Evolutionary conservation across 2,888 invertebrate genomes (phyloP).

Genomic region (Epinotia ramella): DNA sequence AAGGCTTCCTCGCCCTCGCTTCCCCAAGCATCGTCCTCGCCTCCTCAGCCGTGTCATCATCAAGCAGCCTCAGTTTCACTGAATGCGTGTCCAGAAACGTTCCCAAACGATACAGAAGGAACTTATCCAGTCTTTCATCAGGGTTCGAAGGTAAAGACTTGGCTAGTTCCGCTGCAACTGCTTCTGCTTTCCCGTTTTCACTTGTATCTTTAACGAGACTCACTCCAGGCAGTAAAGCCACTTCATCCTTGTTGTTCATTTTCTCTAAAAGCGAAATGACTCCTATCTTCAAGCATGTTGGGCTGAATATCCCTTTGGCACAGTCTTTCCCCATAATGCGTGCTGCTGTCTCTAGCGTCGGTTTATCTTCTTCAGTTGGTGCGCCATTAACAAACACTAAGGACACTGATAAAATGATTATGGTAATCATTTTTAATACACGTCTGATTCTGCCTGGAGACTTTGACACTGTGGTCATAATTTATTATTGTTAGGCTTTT

Average conservation of each 20-base stretch:
- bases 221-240: constrained; percentile 71
- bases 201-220: constrained; percentile 87
- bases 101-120: constrained; percentile 88
- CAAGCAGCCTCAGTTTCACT: constrained; percentile 88
- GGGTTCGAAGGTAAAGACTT: constrained; percentile 89
- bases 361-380: constrained; percentile 56
- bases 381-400: constrained; percentile 55
- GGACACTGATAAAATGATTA: constrained; percentile 54
- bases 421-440: constrained; percentile 62
- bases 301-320: constrained; percentile 62
- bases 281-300: constrained; percentile 66
- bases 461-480: constrained; percentile 59
- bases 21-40: constrained; percentile 78
- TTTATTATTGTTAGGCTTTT: constrained; percentile 63
- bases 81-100: constrained; percentile 89
- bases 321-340: constrained; percentile 63
- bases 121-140: constrained; percentile 89
- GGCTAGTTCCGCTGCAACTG: constrained; percentile 86
- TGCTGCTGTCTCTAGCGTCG: constrained; percentile 53
- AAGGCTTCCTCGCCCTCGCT: constrained; percentile 69
- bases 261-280: constrained; percentile 64
- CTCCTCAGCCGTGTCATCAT: constrained; percentile 84
- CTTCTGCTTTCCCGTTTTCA: constrained; percentile 85
- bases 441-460: constrained; percentile 56
- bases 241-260: constrained; percentile 63